Base-by-base conservation (phyloP, 2,797 vertebrate genomes). In the Myiothlypis chrysogaster region DNA sequence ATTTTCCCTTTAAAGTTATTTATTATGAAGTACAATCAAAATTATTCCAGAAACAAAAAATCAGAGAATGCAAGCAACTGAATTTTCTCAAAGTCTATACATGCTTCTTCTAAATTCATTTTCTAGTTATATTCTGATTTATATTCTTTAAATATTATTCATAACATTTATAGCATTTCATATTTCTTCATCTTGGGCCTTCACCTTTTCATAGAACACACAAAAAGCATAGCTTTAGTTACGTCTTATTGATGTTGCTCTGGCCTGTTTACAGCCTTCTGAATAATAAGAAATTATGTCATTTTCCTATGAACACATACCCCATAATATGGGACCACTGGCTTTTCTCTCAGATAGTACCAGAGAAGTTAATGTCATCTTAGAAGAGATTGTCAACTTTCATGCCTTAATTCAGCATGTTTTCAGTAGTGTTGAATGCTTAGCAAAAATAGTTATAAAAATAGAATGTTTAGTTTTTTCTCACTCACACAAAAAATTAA, bases 311-410 rank as follows among this genome's bases (percentile, higher is more conserved):
- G 20, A 83, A 66, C 5, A n/a, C 8, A 4, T 66, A 7, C 2
- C 13, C 7, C 3, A 7, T 35, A 35, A 89, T 66, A 17, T 39
- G 6, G 0, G 0, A 57, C 27, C n/a, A 14, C 25, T 69, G 59
- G 10, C 7, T 83, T 60, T 79, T 78, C 12, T 68, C 13, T 88
- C 13, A 64, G 14, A 5, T 19, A 72, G 5, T 28, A 35, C 9
- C 9, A 47, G 37, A 66, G 21, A 18, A 80, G 3, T 55, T 81
- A 64, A 5, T 70, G 7, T 52, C n/a, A 0, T 60, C 24, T 68
- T 61, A 43, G 19, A 61, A 55, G 2, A 64, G 12, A 24, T 6
- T 41, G 16, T 52, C 41, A 73, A 35, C 66, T 77, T 49, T 77
- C 14, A 66, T 66, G 19, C 3, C n/a, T 91, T 50, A 59, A 63